phyloP scores from a whole-genome alignment of 2,797 vertebrate genomes.

The Cirrhinus mrigala region DNA sequence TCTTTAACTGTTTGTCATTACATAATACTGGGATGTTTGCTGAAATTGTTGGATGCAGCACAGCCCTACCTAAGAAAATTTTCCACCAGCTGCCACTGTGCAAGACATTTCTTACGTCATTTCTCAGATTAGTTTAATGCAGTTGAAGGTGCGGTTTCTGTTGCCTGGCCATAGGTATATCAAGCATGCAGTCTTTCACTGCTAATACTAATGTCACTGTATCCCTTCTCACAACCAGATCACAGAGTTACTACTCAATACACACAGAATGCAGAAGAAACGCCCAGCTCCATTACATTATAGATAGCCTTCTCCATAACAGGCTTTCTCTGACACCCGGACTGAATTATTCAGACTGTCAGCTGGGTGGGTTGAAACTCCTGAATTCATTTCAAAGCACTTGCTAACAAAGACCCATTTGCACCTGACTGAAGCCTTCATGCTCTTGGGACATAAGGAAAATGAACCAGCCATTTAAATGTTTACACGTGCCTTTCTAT shows the following conservation, averaged over 20 bases:
- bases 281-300: slow-evolving; percentile 60
- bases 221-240: slow-evolving; percentile 17
- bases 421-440: neutral
- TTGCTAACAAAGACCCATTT: neutral
- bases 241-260: slow-evolving; percentile 34
- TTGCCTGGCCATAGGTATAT: neutral
- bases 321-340: slow-evolving; percentile 55
- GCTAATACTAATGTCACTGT: slow-evolving; percentile 1
- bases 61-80: neutral
- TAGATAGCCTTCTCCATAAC: slow-evolving; percentile 60
- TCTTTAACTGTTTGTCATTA: neutral
- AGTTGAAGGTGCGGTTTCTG: neutral
- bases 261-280: slow-evolving; percentile 29
- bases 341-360: slow-evolving; percentile 67
- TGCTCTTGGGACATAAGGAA: neutral
- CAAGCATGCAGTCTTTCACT: neutral
- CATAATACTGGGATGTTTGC: neutral
- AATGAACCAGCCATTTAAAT: neutral
- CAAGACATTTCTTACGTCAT: neutral
- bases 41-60: neutral
- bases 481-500: neutral
- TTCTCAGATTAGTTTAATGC: neutral
- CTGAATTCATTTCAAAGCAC: slow-evolving; percentile 37
- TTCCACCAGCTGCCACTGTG: neutral
- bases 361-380: slow-evolving; percentile 38